Base-by-base conservation (phyloP, 2,113 vertebrate genomes). In the Galemys pyrenaicus region DNA sequence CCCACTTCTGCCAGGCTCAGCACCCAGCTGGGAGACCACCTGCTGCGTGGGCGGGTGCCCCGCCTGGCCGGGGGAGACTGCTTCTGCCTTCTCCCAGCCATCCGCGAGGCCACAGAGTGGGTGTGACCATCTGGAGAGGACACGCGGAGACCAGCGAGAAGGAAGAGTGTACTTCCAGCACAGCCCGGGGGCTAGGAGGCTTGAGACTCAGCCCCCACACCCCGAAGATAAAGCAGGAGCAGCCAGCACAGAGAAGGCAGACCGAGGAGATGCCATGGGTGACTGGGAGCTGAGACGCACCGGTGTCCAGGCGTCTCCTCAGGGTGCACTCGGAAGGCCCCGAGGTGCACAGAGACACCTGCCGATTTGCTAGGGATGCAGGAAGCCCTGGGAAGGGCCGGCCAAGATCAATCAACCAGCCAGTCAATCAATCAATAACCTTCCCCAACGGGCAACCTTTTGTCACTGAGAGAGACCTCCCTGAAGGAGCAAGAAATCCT, bases 211-310 rank as follows among this genome's bases (percentile, higher is more conserved):
- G n/a, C n/a, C n/a, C n/a, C n/a, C n/a, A 32, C 62, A 10, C 68
- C 22, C 4, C 5, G 0, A 13, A 44, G n/a, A 74, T 44, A 68
- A 60, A 70, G 35, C 39, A 46, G 8, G 15, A 64, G 73, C 37
- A 19, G 1, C 75, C 9, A 16, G 68, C 75, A 67, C 30, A 44
- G 46, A 73, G 5, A 4, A 85, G 15, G n/a, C 54, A 35, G 5
- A 24, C 58, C 1, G 37, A 49, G 79, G 37, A 56, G 41, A 22
- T 1, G 1, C n/a, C 12, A 5, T 0, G 0, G 37, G 22, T 30
- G 65, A 2, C 15, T 16, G 28, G 28, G 56, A 65, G 32, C 51
- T 56, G 2, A 24, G 17, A n/a, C 20, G 56, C n/a, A 30, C 3
- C 0, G 7, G 54, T 6, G 19, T 56, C 20, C 6, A 2, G 15